A percentile compares a stretch with the other conserved stretches of the same genome.
phyloP scores from a whole-genome alignment of 2,888 invertebrate genomes.

The Slavum lentiscoides region DNA sequence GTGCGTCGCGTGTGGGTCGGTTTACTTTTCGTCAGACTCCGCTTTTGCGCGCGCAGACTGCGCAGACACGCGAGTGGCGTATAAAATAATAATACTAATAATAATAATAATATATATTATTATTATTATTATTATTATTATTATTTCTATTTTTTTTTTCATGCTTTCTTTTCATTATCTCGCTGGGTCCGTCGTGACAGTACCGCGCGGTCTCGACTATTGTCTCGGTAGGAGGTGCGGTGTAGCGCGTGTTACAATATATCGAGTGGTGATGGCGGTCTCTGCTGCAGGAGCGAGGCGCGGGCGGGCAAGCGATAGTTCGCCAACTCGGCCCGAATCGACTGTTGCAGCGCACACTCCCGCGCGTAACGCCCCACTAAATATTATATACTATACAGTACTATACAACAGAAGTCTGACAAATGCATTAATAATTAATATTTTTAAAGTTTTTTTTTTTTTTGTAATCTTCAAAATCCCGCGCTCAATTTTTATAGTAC shows the following conservation, averaged over 20 bases:
- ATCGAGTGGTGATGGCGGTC: background rate
- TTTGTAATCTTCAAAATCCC: too few relatives aligned
- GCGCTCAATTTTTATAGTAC: too few relatives aligned
- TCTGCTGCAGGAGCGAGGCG: conserved; percentile 12
- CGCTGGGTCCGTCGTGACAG: conserved; percentile 27
- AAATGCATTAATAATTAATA: too few relatives aligned
- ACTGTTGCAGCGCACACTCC: background rate
- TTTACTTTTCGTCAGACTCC: conserved; percentile 38
- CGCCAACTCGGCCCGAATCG: background rate
- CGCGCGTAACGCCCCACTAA: conserved; percentile 1
- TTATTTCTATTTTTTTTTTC: conserved; percentile 23
- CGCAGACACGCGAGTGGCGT: too few relatives aligned
- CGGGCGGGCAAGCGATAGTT: background rate
- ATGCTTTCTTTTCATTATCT: conserved; percentile 36
- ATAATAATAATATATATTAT: background rate
- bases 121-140: background rate
- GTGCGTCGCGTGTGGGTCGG: conserved; percentile 23
- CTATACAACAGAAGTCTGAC: too few relatives aligned
- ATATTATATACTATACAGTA: too few relatives aligned
- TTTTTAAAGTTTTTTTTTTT: too few relatives aligned
- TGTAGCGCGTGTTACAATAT: background rate
- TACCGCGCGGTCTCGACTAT: background rate
- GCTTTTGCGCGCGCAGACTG: conserved; percentile 7
- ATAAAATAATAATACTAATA: too few relatives aligned
- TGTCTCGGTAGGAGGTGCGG: conserved; percentile 13